phyloP scores from a whole-genome alignment of 35 echinoderm and acorn worm species.

The Strongylocentrotus purpuratus region DNA sequence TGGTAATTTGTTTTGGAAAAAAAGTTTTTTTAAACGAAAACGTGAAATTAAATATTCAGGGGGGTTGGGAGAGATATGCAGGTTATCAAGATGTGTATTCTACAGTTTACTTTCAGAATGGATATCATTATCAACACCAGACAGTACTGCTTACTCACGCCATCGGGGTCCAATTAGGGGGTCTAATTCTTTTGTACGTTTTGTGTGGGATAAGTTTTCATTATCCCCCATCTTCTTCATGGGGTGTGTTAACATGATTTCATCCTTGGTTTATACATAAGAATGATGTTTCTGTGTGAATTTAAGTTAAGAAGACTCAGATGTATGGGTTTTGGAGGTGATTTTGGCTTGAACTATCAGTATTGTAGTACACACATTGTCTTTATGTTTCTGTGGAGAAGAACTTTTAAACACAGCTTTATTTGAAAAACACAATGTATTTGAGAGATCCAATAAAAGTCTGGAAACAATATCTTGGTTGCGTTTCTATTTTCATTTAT shows the following conservation, averaged over 20 bases:
- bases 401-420: slow-evolving; percentile 46
- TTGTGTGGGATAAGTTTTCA: too few species aligned
- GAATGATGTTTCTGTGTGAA: too few species aligned
- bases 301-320: too few species aligned
- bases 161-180: neutral
- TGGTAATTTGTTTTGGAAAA: too few species aligned
- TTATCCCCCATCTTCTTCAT: too few species aligned
- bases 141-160: neutral
- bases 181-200: neutral
- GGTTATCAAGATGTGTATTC: too few species aligned
- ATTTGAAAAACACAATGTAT: slow-evolving; percentile 23
- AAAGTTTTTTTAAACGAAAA: too few species aligned
- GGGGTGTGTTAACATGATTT: too few species aligned
- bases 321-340: neutral
- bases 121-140: neutral
- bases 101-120: neutral
- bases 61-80: too few species aligned
- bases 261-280: too few species aligned
- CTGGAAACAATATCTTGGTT: neutral
- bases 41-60: too few species aligned
- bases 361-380: slow-evolving; percentile 33
- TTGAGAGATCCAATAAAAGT: slow-evolving; percentile 55
- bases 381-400: neutral
- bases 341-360: slow-evolving; percentile 9
- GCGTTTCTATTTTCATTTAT: too few species aligned